phyloP scores from a whole-genome alignment of 2,797 vertebrate species.

The Brachyrhaphis roseni region DNA sequence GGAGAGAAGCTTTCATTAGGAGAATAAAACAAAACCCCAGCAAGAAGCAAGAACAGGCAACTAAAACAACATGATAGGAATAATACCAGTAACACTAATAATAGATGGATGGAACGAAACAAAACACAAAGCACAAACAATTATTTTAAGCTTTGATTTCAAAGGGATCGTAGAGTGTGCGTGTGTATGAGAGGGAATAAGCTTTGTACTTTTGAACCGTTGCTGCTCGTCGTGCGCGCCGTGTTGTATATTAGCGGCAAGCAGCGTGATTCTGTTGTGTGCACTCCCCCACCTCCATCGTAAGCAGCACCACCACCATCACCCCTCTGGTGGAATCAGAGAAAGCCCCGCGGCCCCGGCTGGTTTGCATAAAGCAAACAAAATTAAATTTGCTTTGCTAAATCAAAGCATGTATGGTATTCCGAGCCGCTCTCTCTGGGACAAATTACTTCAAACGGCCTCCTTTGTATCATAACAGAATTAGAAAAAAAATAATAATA shows the following conservation, averaged over 20 bases:
- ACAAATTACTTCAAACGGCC: constrained; percentile 99
- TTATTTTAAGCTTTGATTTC: constrained; percentile 82
- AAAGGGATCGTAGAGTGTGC: constrained; percentile 66
- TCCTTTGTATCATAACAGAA: constrained; percentile 99
- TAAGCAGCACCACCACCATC: constrained; percentile 80
- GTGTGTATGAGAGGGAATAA: constrained; percentile 27
- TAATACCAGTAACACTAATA: constrained; percentile 76
- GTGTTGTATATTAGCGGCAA: constrained; percentile 66
- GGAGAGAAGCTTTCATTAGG: constrained; percentile 76
- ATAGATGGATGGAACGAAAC: constrained; percentile 73
- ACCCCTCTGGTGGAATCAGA: constrained; percentile 84
- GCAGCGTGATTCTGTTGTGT: constrained; percentile 69
- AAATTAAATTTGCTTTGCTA: constrained; percentile 99
- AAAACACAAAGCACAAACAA: constrained; percentile 76
- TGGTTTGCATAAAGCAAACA: constrained; percentile 99
- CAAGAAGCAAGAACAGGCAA: constrained; percentile 61
- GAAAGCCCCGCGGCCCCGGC: constrained; percentile 90
- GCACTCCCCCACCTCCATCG: constrained; percentile 69
- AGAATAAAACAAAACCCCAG: constrained; percentile 69
- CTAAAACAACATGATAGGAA: constrained; percentile 74
- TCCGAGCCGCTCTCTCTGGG: constrained; percentile 96
- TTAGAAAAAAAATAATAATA: constrained; percentile 85
- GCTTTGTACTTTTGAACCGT: constrained; percentile 78
- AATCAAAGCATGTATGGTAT: constrained; percentile 99
- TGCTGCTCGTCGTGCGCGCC: constrained; percentile 63